Conservation (phyloP, 37 sponge, comb jelly and placozoan genomes). For the Agelas oroides region DNA sequence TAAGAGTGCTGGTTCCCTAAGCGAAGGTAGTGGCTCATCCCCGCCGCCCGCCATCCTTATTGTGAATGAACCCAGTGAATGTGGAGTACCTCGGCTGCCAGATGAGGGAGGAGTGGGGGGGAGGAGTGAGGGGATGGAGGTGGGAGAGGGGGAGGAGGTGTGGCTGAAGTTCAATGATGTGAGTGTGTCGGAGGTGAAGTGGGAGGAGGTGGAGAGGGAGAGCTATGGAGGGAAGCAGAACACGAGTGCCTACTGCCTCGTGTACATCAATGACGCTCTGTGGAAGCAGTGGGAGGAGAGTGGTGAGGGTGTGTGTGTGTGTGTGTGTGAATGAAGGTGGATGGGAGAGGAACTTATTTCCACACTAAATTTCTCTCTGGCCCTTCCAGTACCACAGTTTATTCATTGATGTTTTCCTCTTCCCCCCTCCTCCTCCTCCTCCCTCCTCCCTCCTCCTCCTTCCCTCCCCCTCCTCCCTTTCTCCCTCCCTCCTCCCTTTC, state of each 20-base stretch:
- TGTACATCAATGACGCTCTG: slow-evolving; percentile 61
- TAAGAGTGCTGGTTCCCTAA: no score
- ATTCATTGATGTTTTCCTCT: no score
- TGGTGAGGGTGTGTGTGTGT: slow-evolving; percentile 20
- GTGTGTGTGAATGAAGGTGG: no score
- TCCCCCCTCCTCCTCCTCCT: no score
- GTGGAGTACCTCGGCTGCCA: background rate
- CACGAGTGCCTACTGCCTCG: slow-evolving; percentile 86
- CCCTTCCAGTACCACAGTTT: no score
- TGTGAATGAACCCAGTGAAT: no score
- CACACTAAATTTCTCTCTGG: no score
- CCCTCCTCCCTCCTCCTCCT: no score
- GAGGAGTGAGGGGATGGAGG: slow-evolving; percentile 3
- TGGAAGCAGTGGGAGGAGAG: slow-evolving; percentile 26
- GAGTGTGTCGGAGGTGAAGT: slow-evolving; percentile 68
- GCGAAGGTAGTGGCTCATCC: no score
- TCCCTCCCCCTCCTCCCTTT: no score
- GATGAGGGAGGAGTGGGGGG: background rate
- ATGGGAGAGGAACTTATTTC: background rate
- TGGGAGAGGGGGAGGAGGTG: background rate
- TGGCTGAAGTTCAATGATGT: slow-evolving; percentile 90
- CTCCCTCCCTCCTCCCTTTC: no score
- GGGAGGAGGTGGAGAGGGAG: slow-evolving; percentile 80
- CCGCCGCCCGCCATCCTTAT: no score
- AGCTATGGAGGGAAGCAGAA: slow-evolving; percentile 59